Evolutionary conservation across 2,797 vertebrate species (phyloP), one percentile per base, ranked within the genome.

Genomic region (Lepidocolaptes lacrymiger): DNA sequence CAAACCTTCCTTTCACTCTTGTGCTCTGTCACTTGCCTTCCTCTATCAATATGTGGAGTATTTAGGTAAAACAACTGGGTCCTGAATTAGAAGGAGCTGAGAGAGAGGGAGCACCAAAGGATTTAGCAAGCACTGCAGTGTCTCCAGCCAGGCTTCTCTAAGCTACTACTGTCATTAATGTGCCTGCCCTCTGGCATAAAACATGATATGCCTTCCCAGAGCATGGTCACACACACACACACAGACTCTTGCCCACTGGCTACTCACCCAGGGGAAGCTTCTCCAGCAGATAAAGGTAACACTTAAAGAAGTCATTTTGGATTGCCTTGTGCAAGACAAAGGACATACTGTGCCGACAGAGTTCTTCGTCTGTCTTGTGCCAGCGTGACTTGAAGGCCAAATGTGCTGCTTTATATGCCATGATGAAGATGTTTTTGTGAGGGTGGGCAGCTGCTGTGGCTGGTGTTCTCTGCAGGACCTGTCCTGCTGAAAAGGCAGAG

Each of bases 321-420:
- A 99, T 98, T 0, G 99, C 97, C 92, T 97, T 99, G 92, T 99
- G 99, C 93, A 99, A 97, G 89, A 99, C 95, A 74, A 99, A 99
- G 91, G 99, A 99, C 99, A 99, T 99, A 92, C 99, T 99, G 95
- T 99, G 98, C 80, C 98, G 98, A 88, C 99, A 99, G 96, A 99
- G 98, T 19, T 98, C 98, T 85, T 98, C 98, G 0, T 99, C 99
- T 0, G 99, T 99, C 93, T 98, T 98, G 59, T 98, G 98, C 99
- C 99, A 99, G 93, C 98, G 98, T 0, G 98, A 98, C 79, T 97
- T 98, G 93, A 99, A 98, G 8, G 99, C 99, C 88, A 98, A 98
- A 95, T 99, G 99, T 18, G 99, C 98, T 30, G 97, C 98, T 77
- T 98, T 98, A 80, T 98, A 98, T 12, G 98, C 98, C 93, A 98